These are phyloP conservation scores for Azorinus chamasolen DNA, from an alignment of 2,888 invertebrate genomes.

Conservation along the genomic window DNA sequence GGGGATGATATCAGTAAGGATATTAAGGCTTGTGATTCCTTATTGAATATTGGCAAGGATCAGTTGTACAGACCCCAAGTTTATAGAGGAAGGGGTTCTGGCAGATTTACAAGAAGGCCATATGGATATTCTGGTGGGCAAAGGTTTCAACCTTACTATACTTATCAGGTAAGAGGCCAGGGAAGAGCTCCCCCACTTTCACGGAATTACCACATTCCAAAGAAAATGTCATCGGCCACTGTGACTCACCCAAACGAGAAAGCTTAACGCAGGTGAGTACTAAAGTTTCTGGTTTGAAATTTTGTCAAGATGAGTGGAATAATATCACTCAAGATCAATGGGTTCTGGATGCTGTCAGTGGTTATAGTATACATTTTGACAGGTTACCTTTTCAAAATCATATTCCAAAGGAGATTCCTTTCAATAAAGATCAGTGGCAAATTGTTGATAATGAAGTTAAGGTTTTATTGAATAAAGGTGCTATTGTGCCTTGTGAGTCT, in stretches of 20 bases:
- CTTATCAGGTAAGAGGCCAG: background rate
- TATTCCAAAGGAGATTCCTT: background rate
- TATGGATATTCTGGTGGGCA: too few relatives aligned
- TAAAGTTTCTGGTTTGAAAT: background rate
- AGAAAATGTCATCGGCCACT: background rate
- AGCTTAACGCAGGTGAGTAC: background rate
- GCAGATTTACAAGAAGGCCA: background rate
- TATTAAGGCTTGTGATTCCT: constrained; percentile 5
- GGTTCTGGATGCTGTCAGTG: background rate
- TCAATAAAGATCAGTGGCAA: background rate
- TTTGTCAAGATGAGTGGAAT: background rate
- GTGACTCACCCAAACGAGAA: background rate
- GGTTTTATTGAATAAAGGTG: constrained; percentile 1
- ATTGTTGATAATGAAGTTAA: background rate
- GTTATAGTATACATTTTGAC: background rate
- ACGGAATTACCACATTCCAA: background rate
- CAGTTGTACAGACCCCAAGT: background rate
- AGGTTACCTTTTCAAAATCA: background rate
- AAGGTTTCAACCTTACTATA: constrained; percentile 6
- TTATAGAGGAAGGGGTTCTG: background rate
- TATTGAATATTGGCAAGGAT: background rate
- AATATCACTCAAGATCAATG: background rate
- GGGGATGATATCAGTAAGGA: constrained; percentile 14
- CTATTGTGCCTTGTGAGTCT: background rate
- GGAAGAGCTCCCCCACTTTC: background rate